phyloP scores from a whole-genome alignment of 2,113 vertebrate genomes.

The Macquaria australasica region DNA sequence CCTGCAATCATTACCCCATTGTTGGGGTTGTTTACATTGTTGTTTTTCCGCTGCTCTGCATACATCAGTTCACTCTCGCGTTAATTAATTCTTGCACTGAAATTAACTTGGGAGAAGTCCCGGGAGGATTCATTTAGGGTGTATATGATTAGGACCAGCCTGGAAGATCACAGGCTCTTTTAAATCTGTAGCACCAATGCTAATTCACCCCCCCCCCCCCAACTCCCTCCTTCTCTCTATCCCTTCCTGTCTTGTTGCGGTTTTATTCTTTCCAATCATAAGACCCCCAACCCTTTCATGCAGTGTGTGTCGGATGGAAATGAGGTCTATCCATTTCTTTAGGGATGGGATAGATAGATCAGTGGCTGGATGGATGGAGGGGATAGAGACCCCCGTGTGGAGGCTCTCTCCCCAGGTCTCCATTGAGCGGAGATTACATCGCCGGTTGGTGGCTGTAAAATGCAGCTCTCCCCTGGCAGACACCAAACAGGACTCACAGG shows the following conservation, averaged over 20 bases:
- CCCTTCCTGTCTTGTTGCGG: constrained; percentile 27
- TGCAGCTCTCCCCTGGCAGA: constrained; percentile 65
- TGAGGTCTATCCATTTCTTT: constrained; percentile 53
- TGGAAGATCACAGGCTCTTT: constrained; percentile 76
- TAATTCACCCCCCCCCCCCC: constrained; percentile 69
- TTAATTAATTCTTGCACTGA: constrained; percentile 78
- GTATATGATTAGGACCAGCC: constrained; percentile 77
- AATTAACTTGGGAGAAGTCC: constrained; percentile 75
- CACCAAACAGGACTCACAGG: constrained; percentile 71
- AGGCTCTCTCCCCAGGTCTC: constrained; percentile 72
- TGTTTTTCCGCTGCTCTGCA: constrained; percentile 67
- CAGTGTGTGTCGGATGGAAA: constrained; percentile 67
- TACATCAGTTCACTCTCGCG: constrained; percentile 62
- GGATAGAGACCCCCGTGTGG: constrained; percentile 50
- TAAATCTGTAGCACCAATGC: constrained; percentile 68
- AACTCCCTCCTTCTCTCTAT: constrained; percentile 11
- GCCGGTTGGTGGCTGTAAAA: constrained; percentile 74
- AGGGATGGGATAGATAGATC: constrained; percentile 45
- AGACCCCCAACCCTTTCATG: constrained; percentile 34
- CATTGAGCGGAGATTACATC: constrained; percentile 80
- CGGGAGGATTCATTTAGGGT: constrained; percentile 75
- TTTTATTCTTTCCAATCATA: constrained; percentile 62
- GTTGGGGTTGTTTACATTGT: constrained; percentile 76
- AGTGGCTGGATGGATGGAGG: constrained; percentile 31
- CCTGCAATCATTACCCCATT: constrained; percentile 64